Percentiles rank a stretch among this genome's conserved stretches.
Conservation (phyloP, 1,140 invertebrate genomes). For the Arion vulgaris region DNA sequence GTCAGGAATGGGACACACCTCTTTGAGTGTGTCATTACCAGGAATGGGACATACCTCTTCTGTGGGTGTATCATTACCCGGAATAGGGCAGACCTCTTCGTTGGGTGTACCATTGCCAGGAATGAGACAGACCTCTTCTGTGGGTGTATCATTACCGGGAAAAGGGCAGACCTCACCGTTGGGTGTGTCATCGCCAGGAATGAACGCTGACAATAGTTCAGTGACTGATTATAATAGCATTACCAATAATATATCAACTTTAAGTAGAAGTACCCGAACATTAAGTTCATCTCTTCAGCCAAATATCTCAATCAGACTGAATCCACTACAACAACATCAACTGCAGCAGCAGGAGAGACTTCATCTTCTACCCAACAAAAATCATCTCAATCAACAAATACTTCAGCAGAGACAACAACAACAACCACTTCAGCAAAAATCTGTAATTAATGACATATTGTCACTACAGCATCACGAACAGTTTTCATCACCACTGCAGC, state of each 20-base stretch:
- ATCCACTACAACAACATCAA: conserved; percentile 8
- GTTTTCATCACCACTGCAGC: conserved; percentile 21
- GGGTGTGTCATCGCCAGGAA: neutral
- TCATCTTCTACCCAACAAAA: neutral
- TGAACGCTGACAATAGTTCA: neutral
- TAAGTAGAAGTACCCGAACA: neutral
- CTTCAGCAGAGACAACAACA: neutral
- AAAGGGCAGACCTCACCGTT: too few relatives aligned
- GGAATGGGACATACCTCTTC: neutral
- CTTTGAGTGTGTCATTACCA: too few relatives aligned
- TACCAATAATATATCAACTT: neutral
- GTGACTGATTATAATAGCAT: neutral
- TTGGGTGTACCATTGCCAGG: too few relatives aligned
- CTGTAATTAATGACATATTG: neutral
- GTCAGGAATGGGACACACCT: too few relatives aligned
- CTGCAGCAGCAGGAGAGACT: neutral
- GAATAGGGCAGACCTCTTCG: too few relatives aligned
- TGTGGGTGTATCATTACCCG: neutral
- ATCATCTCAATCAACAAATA: neutral
- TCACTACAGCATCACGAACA: neutral
- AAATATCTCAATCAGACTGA: neutral
- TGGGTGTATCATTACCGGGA: neutral
- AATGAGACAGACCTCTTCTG: neutral
- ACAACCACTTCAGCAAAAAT: neutral
- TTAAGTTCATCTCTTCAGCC: neutral